phyloP scores from a whole-genome alignment of 1,140 invertebrate genomes.

The Cotesia glomerata region DNA sequence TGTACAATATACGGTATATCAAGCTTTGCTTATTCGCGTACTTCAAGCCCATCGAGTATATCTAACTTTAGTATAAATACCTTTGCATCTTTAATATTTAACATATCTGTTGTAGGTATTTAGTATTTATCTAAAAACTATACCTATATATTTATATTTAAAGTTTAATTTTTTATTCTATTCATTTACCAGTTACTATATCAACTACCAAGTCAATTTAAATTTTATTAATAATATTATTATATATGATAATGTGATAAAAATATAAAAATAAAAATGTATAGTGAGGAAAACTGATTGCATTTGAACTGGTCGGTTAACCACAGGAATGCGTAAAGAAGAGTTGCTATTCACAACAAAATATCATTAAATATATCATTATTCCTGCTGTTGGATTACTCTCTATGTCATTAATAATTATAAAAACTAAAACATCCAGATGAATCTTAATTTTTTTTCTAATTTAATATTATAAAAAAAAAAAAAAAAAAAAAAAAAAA shows the following conservation, averaged over 20 bases:
- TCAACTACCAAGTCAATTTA: too few species aligned
- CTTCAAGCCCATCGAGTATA: slow-evolving; percentile 48
- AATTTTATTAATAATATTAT: too few species aligned
- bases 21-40: slow-evolving; percentile 50
- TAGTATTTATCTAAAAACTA: too few species aligned
- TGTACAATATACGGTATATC: too few species aligned
- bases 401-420: slow-evolving; percentile 25
- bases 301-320: slow-evolving; percentile 29
- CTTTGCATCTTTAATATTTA: neutral
- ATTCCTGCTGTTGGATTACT: neutral
- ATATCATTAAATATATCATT: neutral
- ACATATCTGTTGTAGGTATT: neutral
- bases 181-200: too few species aligned
- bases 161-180: neutral
- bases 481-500: neutral
- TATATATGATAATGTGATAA: neutral
- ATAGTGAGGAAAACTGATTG: neutral
- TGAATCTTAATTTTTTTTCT: neutral
- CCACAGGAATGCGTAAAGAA: slow-evolving; percentile 33
- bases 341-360: neutral
- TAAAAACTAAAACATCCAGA: slow-evolving; percentile 21
- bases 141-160: too few species aligned
- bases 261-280: neutral
- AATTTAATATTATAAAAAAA: neutral
- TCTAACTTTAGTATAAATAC: slow-evolving; percentile 17